phyloP scores from a whole-genome alignment of 2,113 vertebrate species.

The Puffinus mauretanicus region DNA sequence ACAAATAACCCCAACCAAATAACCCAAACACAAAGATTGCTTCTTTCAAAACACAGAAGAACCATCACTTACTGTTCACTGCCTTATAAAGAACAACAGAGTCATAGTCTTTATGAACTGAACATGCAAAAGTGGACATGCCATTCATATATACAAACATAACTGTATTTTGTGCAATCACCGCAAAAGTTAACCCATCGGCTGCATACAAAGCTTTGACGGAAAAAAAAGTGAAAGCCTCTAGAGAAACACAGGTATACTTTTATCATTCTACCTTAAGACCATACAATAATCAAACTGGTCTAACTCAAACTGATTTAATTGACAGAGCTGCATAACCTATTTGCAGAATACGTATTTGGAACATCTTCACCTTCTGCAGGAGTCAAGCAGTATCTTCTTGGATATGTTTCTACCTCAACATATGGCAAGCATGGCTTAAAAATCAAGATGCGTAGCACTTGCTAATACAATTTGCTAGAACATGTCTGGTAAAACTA shows the following conservation, averaged over 20 bases:
- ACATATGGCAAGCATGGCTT: neutral
- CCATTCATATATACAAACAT: neutral
- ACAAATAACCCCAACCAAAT: neutral
- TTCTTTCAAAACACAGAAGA: neutral
- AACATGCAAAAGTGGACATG: accelerated
- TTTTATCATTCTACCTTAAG: neutral
- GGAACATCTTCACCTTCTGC: neutral
- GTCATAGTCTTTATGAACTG: neutral
- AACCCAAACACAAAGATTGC: neutral
- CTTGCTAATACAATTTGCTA: neutral
- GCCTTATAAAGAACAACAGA: neutral
- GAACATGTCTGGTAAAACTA: neutral
- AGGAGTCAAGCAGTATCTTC: neutral
- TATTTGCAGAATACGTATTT: neutral
- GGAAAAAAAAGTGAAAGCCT: neutral
- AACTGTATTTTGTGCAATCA: neutral
- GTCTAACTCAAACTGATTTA: neutral
- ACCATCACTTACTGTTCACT: neutral
- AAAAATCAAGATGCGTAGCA: neutral
- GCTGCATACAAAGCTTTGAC: neutral
- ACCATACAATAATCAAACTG: neutral
- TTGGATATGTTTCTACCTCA: neutral
- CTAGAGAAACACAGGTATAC: neutral
- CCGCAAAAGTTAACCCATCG: neutral
- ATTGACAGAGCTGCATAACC: neutral